Evolutionary conservation across 2,113 vertebrate species (phyloP).

Genomic region (Chrysochloris asiatica): DNA sequence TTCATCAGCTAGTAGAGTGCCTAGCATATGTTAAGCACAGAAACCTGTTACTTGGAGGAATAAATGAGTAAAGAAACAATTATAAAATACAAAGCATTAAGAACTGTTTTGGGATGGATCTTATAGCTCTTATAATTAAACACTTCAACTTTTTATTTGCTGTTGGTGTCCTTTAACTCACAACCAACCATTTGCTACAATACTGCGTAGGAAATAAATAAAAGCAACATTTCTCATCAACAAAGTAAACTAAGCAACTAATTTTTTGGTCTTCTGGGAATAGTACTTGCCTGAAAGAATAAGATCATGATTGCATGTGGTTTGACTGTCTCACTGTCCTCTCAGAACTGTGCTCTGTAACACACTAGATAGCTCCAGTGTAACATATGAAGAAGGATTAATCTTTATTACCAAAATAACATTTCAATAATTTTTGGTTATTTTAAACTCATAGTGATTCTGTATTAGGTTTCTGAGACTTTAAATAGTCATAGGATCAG

Average conservation of each 20-base stretch:
- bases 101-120: not conserved
- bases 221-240: not conserved
- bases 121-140: not conserved
- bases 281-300: too few species aligned
- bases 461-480: too few species aligned
- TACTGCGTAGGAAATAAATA: not conserved
- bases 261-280: not conserved
- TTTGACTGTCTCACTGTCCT: too few species aligned
- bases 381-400: not conserved
- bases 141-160: not conserved
- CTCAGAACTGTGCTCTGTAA: too few species aligned
- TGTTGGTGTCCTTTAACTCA: not conserved
- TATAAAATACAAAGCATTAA: not conserved
- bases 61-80: not conserved
- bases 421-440: too few species aligned
- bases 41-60: not conserved
- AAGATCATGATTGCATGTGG: too few species aligned
- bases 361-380: not conserved
- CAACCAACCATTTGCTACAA: too few species aligned
- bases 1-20: not conserved
- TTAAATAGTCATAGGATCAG: too few species aligned
- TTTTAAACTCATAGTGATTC: too few species aligned
- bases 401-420: conserved; percentile 19
- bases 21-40: not conserved
- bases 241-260: too few species aligned